Percentiles rank a stretch among this genome's conserved stretches.
These are phyloP conservation scores for Drosophila willistoni DNA, from an alignment of 1,140 invertebrate species.

Conservation along the genomic window DNA sequence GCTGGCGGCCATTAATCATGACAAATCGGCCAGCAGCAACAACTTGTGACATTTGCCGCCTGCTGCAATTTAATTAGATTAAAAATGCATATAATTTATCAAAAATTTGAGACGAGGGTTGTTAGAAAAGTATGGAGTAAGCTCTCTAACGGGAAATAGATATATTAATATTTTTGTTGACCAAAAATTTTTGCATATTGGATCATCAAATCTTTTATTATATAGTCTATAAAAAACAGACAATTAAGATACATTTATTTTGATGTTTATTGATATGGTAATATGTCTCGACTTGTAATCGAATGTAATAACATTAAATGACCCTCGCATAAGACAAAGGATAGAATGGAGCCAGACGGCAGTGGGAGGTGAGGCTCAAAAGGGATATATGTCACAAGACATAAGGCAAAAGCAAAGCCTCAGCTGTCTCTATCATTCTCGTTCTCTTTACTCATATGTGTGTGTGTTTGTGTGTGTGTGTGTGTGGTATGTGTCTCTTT, in stretches of 20 bases:
- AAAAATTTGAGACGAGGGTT: slow-evolving; percentile 25
- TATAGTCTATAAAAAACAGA: too few species aligned
- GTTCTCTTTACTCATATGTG: neutral
- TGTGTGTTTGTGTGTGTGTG: neutral
- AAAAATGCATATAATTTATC: slow-evolving; percentile 79
- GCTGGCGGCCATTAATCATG: slow-evolving; percentile 41
- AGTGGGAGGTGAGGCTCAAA: neutral
- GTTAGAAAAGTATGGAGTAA: neutral
- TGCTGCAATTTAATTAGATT: slow-evolving; percentile 63
- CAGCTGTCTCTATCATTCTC: slow-evolving; percentile 7
- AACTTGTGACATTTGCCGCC: slow-evolving; percentile 49
- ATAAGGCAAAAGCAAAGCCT: slow-evolving; percentile 52
- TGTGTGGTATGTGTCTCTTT: slow-evolving; percentile 18
- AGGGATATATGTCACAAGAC: slow-evolving; percentile 57
- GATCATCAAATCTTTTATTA: too few species aligned
- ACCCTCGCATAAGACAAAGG: too few species aligned
- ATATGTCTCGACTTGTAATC: too few species aligned
- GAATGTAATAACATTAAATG: too few species aligned
- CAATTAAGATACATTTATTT: too few species aligned
- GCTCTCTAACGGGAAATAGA: too few species aligned
- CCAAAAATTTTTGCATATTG: too few species aligned
- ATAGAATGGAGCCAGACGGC: too few species aligned
- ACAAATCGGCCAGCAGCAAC: slow-evolving; percentile 38
- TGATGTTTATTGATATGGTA: too few species aligned
- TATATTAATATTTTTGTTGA: too few species aligned